Conservation (phyloP, 2,888 invertebrate genomes). For the Steinernema carpocapsae region DNA sequence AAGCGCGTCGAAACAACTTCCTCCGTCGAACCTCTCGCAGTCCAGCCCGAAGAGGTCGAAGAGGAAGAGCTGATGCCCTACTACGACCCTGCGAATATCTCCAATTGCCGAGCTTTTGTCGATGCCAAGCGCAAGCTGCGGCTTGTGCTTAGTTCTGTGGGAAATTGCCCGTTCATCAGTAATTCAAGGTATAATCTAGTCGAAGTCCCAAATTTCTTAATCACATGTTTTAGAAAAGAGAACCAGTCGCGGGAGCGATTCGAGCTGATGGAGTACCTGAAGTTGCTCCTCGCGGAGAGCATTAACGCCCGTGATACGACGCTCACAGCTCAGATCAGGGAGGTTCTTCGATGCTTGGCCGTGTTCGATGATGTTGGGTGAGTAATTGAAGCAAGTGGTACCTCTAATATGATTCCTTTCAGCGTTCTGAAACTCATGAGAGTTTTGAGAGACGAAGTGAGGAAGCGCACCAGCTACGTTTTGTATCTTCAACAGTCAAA, state of each 20-base stretch:
- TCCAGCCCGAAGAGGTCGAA: neutral
- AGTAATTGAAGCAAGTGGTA: neutral
- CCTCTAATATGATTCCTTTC: constrained; percentile 36
- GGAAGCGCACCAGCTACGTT: constrained; percentile 80
- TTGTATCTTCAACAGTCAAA: constrained; percentile 82
- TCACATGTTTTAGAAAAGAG: neutral
- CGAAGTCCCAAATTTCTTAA: neutral
- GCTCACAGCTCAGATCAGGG: constrained; percentile 81
- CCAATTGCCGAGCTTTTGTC: constrained; percentile 74
- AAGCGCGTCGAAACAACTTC: neutral
- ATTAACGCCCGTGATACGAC: constrained; percentile 81
- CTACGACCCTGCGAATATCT: constrained; percentile 57
- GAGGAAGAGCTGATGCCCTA: constrained; percentile 47
- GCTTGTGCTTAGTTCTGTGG: constrained; percentile 86
- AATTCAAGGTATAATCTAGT: neutral
- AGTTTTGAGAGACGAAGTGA: constrained; percentile 80
- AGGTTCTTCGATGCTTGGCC: constrained; percentile 81
- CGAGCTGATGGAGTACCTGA: constrained; percentile 68
- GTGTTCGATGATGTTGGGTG: constrained; percentile 74
- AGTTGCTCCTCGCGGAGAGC: constrained; percentile 78
- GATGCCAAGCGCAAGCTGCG: constrained; percentile 87
- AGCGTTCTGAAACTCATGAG: constrained; percentile 80
- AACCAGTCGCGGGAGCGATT: neutral
- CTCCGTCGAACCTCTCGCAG: neutral
- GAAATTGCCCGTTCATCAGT: constrained; percentile 40